Evolutionary conservation across 37 sponge, comb jelly and placozoan species (phyloP), one percentile per base, ranked within the genome.

Genomic region (Crambe crambe): DNA sequence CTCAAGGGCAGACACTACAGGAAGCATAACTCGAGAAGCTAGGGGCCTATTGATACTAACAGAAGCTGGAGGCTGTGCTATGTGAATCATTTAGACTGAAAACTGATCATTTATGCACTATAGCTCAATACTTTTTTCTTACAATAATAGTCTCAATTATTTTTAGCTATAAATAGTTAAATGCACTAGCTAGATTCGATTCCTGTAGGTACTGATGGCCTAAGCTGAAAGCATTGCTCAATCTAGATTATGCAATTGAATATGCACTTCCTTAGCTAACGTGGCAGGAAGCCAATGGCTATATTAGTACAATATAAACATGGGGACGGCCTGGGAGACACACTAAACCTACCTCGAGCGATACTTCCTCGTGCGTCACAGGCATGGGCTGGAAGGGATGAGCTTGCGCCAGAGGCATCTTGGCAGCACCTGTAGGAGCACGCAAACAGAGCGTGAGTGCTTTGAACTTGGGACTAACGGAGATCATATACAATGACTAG

Each of bases 351-450:
- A 83, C 84, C 70, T 89, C 89, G 26, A 38, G 41, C 41, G 56
- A 27, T 26, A 85, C 82, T 17, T 90, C 91, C 37, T 92, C 92
- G 56, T 78, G 81, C 41, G 61, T 83, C 18, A 92, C 62, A 18
- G 88, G 65, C 81, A 92, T 76, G 3, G 83, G 79, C 68, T 92
- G 84, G 76, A 87, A 92, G 15, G 92, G 92, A 37, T 87, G 88
- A 17, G 85, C 74, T 26, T 92, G 84, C 12, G 92, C 92, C n/a
- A 92, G 77, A 57, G 92, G 92, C 92, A 92, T 92, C 85, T 70
- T 84, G 25, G 47, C 79, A 47, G 70, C 10, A 64, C 70, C 60
- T 44, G 70, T 10, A 78, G 63, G 2, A 31, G 54, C 68, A 30
- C 34, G 58, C 37, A 79, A 3, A 56, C 70, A 32, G 2, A 67